Base-by-base conservation (phyloP, 1,140 invertebrate species). In the Bombus superbus region DNA sequence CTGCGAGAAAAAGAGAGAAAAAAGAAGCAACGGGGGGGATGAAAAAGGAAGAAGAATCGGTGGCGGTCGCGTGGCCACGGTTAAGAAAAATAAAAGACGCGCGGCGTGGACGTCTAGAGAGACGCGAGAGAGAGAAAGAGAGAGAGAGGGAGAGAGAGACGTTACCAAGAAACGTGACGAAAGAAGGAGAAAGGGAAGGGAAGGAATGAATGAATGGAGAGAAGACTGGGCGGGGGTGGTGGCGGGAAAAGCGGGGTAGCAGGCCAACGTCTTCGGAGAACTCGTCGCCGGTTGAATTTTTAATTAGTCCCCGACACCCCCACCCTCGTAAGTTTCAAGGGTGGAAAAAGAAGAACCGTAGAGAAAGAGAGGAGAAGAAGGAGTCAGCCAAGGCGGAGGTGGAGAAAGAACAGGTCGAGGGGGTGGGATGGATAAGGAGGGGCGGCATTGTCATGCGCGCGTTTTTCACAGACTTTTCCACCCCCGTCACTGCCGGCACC, bases 361-460 rank as follows among this genome's bases (percentile, higher is more conserved):
- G 11, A n/a, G 22, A n/a, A 57, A 77, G 42, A 68, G 44, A 64
- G 68, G 64, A 38, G 47, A 40, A 71, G 77, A 64, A 64, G 38
- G 53, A 64, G 62, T 62, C 69, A 40, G 53, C 76, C 44, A 72
- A 85, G 78, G 81, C 42, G 83, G 42, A 73, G 68, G 76, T 77
- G 86, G 83, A 71, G 81, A 83, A 84, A 85, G 73, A 85, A 87
- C 79, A 76, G 68, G 64, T n/a, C 72, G 73, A 57, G 64, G 83
- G 57, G 77, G 85, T 85, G 81, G 89, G 81, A 87, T 90, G 90
- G 87, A 88, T 69, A 85, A 86, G 85, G 91, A 88, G 92, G 89
- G 91, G 87, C 91, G 92, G 93, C 93, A 95, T 95, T 95, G 95
- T 95, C 95, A 95, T 95, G 95, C 95, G 95, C 95, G 92, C 92